Evolutionary conservation across 23 tunicate genomes (phyloP), one percentile per base, ranked within the genome.

Genomic region (Styela clava): DNA sequence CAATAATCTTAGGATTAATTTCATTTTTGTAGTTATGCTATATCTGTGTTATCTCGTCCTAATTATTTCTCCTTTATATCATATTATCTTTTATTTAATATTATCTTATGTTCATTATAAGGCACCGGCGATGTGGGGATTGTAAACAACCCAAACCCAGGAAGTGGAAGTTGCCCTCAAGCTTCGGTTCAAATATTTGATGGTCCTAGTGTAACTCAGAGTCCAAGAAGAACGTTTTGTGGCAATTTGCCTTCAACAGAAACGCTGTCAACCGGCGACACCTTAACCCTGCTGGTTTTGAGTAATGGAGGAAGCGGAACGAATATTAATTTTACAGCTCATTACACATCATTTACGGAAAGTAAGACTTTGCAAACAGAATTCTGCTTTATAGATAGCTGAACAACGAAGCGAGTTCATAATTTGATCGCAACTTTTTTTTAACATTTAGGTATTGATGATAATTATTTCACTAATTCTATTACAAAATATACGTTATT

Each of bases 341-440:
- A 86, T 62, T 86, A 69, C 87, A 91, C 97, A 7, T 91, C 97
- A 19, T 89, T 89, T 56, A 67, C 69, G 2, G 79, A 36, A 56
- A 79, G 88, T 89, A 33, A 0, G n/a, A 76, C 28, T 1, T 32
- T n/a, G n/a, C n/a, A n/a, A 74, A n/a, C 30, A 31, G n/a, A 31
- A 74, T 28, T n/a, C n/a, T n/a, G n/a, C 31, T 78, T 16, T 35
- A 2, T 23, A 21, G 7, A 79, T 24, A 21, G 0, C 31, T 78
- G 0, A 78, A n/a, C n/a, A n/a, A n/a, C n/a, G n/a, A n/a, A n/a
- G n/a, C n/a, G n/a, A n/a, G n/a, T n/a, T n/a, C n/a, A n/a, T n/a
- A n/a, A n/a, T n/a, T n/a, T n/a, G n/a, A n/a, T n/a, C n/a, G n/a
- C n/a, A n/a, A n/a, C n/a, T n/a, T n/a, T n/a, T n/a, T n/a, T n/a